Conservation (phyloP, 1,140 invertebrate genomes). For the Drosophila elegans region DNA sequence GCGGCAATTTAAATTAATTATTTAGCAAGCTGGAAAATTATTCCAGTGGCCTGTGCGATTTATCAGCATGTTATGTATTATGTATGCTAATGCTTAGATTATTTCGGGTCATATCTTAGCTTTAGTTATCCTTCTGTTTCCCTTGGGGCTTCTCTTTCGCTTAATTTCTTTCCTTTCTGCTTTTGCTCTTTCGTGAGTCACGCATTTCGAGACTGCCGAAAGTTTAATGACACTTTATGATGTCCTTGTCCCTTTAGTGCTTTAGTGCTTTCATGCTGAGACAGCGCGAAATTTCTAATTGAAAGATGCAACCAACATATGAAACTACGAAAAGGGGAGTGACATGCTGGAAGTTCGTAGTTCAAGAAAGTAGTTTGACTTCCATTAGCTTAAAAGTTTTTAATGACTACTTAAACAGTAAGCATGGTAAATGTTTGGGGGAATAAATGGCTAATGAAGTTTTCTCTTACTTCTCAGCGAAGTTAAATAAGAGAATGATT, state of each 20-base stretch:
- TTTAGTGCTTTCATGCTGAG: constrained; percentile 39
- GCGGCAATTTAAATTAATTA: constrained; percentile 49
- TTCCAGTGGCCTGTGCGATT: constrained; percentile 19
- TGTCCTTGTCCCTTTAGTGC: constrained; percentile 67
- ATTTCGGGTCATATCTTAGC: constrained; percentile 10
- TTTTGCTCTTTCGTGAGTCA: constrained; percentile 7
- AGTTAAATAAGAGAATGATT: too few relatives aligned
- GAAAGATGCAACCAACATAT: constrained; percentile 46
- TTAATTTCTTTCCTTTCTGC: constrained; percentile 4
- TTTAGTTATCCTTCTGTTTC: neutral
- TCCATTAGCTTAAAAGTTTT: constrained; percentile 59
- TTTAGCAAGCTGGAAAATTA: constrained; percentile 33
- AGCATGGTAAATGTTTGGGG: neutral
- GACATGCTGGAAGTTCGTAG: neutral
- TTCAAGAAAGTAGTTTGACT: constrained; percentile 46
- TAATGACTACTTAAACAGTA: constrained; percentile 22
- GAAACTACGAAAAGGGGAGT: constrained; percentile 7
- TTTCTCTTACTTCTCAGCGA: neutral
- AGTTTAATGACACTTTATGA: constrained; percentile 36
- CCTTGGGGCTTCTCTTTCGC: constrained; percentile 18
- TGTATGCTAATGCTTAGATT: constrained; percentile 42
- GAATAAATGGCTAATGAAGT: neutral
- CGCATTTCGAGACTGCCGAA: constrained; percentile 18
- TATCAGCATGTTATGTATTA: constrained; percentile 33
- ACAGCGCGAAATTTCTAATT: constrained; percentile 63